These are phyloP conservation scores for Cosmorhoe ocellata DNA, from an alignment of 2,888 invertebrate genomes.

Conservation along the genomic window DNA sequence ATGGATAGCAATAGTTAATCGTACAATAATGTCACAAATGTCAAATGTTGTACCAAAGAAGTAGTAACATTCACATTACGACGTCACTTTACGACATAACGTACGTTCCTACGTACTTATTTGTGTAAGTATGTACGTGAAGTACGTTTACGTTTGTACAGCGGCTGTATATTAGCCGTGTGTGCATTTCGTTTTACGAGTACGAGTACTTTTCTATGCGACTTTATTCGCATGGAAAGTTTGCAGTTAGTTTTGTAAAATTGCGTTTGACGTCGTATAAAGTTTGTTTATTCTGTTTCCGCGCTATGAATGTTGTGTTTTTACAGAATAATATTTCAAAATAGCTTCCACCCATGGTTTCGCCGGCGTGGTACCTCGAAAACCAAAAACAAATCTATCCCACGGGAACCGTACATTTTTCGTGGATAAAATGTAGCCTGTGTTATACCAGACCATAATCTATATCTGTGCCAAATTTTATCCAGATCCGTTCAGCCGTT, in stretches of 20 bases:
- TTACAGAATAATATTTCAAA: background rate
- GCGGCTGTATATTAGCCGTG: slow-evolving; percentile 26
- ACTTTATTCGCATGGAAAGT: slow-evolving; percentile 4
- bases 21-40: slow-evolving; percentile 3
- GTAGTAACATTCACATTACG: slow-evolving; percentile 3
- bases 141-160: slow-evolving; percentile 19
- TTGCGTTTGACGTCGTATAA: background rate
- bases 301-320: background rate
- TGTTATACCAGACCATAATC: too few relatives aligned
- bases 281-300: background rate
- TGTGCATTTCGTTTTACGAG: slow-evolving; percentile 27
- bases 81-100: slow-evolving; percentile 12
- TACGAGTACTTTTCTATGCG: slow-evolving; percentile 19
- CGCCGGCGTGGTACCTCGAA: too few relatives aligned
- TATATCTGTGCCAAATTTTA: too few relatives aligned
- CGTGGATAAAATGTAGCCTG: too few relatives aligned
- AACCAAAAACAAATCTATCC: too few relatives aligned
- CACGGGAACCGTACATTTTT: too few relatives aligned
- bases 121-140: slow-evolving; percentile 1
- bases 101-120: slow-evolving; percentile 2
- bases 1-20: background rate
- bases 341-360: too few relatives aligned
- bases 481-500: too few relatives aligned
- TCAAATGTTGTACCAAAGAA: background rate
- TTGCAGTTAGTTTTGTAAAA: background rate